Evolutionary conservation across 2,888 invertebrate genomes (phyloP).

Genomic region (Perizoma flavofasciatum): DNA sequence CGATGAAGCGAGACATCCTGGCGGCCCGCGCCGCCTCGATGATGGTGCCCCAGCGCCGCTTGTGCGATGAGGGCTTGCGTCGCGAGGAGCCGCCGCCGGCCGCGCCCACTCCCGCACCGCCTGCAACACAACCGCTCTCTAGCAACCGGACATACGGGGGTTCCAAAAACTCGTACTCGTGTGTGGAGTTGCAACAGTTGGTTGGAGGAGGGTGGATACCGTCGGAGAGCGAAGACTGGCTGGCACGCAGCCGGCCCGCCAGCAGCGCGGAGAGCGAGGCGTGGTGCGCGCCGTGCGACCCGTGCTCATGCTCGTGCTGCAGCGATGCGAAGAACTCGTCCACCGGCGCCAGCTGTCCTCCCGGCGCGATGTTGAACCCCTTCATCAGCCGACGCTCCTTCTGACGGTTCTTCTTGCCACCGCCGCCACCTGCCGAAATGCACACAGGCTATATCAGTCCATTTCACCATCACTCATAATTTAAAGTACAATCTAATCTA

Average conservation of each 20-base stretch:
- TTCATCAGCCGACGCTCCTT: constrained; percentile 97
- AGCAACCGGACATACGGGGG: no score
- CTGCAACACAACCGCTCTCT: not conserved
- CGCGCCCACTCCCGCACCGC: constrained; percentile 11
- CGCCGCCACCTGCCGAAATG: constrained; percentile 84
- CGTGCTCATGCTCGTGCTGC: constrained; percentile 84
- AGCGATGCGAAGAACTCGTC: constrained; percentile 91
- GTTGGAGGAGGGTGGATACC: constrained; percentile 38
- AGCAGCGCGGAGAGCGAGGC: constrained; percentile 87
- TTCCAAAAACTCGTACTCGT: no score
- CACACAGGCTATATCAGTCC: constrained; percentile 13
- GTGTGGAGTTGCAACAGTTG: no score
- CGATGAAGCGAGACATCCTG: constrained; percentile 90
- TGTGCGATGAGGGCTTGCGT: constrained; percentile 84
- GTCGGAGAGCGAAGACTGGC: constrained; percentile 74
- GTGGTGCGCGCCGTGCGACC: constrained; percentile 69
- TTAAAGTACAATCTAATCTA: no score
- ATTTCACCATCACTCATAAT: no score
- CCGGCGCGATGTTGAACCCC: constrained; percentile 93
- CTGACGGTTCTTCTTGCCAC: constrained; percentile 96
- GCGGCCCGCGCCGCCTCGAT: constrained; percentile 94
- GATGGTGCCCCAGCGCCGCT: constrained; percentile 92
- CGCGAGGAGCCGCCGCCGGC: constrained; percentile 29
- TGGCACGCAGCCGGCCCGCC: constrained; percentile 79
- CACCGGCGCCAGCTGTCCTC: constrained; percentile 87